Evolutionary conservation across 2,888 invertebrate species (phyloP).

Genomic region (Pristionchus japonicus): DNA sequence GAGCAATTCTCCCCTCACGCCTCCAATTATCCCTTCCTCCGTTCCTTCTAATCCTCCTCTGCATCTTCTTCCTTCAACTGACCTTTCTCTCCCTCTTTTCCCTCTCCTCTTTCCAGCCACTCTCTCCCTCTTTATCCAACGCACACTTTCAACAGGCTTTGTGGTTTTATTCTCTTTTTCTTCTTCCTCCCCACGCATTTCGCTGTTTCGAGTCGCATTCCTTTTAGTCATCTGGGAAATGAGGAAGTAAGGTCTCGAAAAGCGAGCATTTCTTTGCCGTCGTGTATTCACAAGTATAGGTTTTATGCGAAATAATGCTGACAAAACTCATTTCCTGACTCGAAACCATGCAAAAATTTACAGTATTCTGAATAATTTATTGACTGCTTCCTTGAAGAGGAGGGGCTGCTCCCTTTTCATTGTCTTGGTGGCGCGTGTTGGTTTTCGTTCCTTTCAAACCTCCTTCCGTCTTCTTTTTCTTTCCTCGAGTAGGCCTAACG

Average conservation of each 20-base stretch:
- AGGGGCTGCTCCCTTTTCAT: not conserved
- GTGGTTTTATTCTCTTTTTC: not conserved
- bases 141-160: slow-evolving; percentile 23
- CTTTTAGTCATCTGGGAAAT: not conserved
- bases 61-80: not conserved
- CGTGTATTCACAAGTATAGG: not conserved
- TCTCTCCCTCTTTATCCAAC: slow-evolving; percentile 19
- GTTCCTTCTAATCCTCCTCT: not conserved
- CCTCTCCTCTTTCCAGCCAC: not conserved
- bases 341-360: not conserved
- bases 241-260: not conserved
- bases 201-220: not conserved
- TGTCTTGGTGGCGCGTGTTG: not conserved
- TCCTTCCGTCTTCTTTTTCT: not conserved
- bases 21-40: not conserved
- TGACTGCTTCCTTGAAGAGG: not conserved
- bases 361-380: not conserved
- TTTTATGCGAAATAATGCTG: not conserved
- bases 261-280: not conserved
- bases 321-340: not conserved
- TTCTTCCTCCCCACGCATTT: not conserved
- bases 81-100: slow-evolving; percentile 26
- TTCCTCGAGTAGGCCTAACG: not conserved
- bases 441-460: slow-evolving; percentile 15
- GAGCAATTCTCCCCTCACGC: not conserved